A percentile compares a stretch with the other conserved stretches of the same genome.
phyloP scores from a whole-genome alignment of 2,888 invertebrate genomes.

The Phaonia tiefii region DNA sequence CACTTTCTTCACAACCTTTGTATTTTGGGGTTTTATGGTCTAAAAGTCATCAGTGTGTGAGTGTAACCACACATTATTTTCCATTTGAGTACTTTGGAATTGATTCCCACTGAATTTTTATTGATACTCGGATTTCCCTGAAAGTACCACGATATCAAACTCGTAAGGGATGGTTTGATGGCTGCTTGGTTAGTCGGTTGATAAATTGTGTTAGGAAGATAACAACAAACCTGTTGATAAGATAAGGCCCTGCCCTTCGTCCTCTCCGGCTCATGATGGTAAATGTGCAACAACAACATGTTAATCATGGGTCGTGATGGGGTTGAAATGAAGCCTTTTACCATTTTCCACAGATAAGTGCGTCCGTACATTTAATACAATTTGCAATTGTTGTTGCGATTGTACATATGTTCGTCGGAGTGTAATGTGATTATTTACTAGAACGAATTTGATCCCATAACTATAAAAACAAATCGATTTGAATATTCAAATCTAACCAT shows the following conservation, averaged over 20 bases:
- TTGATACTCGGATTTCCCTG: constrained; percentile 59
- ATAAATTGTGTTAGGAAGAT: too few species aligned
- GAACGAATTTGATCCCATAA: too few species aligned
- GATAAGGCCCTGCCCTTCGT: constrained; percentile 53
- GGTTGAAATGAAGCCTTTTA: constrained; percentile 7
- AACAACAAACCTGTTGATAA: constrained; percentile 64
- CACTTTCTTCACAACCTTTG: background rate
- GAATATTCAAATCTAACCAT: too few species aligned
- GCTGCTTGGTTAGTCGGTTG: too few species aligned
- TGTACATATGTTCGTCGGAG: background rate
- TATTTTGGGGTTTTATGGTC: constrained; percentile 53
- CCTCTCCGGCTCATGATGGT: background rate
- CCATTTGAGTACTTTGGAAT: background rate
- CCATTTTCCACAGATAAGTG: background rate
- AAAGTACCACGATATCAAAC: too few species aligned
- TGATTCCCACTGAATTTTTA: constrained; percentile 51
- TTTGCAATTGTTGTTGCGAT: constrained; percentile 3
- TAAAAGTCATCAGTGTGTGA: constrained; percentile 53
- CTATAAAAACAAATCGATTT: too few species aligned
- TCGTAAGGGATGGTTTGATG: too few species aligned
- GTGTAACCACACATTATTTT: constrained; percentile 10
- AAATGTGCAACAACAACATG: constrained; percentile 7
- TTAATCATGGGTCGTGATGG: background rate
- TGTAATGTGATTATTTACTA: too few species aligned
- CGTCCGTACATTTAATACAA: background rate